Conservation (phyloP, 2,888 invertebrate species). For the Cephus pulcher region DNA sequence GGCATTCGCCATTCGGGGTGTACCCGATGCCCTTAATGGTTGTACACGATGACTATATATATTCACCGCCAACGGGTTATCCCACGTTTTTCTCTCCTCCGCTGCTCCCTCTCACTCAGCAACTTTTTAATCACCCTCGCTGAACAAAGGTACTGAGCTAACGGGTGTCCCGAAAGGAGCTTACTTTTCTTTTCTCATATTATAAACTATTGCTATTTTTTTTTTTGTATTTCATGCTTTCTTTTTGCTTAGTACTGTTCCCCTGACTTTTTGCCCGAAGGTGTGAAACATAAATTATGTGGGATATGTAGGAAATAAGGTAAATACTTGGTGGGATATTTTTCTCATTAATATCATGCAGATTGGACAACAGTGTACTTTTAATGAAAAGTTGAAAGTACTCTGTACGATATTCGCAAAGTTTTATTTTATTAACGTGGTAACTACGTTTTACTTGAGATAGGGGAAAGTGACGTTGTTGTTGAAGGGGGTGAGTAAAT, state of each 20-base stretch:
- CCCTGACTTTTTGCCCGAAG: background rate
- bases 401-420: background rate
- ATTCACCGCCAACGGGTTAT: conserved; percentile 37
- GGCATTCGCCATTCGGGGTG: conserved; percentile 24
- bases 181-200: background rate
- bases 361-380: too few species aligned
- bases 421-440: background rate
- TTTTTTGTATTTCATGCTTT: background rate
- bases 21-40: conserved; percentile 45
- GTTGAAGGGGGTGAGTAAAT: background rate
- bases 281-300: background rate
- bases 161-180: conserved; percentile 34
- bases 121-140: conserved; percentile 58
- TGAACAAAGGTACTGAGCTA: conserved; percentile 49
- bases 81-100: conserved; percentile 38
- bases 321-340: background rate
- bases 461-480: background rate
- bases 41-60: conserved; percentile 34
- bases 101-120: conserved; percentile 36
- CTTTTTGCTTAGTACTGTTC: background rate
- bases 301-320: background rate
- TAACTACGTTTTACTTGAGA: background rate
- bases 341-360: background rate
- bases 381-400: background rate
- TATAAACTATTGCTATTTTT: background rate